phyloP scores from a whole-genome alignment of 23 tunicate species.

The Trididemnum miniatum region DNA sequence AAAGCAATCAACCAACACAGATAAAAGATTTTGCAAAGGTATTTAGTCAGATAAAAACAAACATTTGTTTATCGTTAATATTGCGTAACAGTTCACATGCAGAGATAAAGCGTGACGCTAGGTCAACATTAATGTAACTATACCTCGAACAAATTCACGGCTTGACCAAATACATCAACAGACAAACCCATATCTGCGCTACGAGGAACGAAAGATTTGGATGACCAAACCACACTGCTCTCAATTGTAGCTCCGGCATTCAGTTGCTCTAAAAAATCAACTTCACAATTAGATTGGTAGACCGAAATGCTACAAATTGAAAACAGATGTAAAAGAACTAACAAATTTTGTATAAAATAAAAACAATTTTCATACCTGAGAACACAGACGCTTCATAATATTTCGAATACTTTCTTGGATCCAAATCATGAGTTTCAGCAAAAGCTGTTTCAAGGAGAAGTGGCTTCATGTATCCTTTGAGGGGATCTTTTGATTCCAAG shows the following conservation, averaged over 20 bases:
- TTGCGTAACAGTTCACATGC: neutral
- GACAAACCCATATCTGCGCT: slow-evolving; percentile 65
- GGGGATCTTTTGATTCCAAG: slow-evolving; percentile 74
- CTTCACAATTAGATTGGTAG: no score
- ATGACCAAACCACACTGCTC: slow-evolving; percentile 89
- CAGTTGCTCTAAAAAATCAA: slow-evolving; percentile 35
- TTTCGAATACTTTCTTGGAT: slow-evolving; percentile 88
- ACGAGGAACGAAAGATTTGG: slow-evolving; percentile 88
- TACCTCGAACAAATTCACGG: slow-evolving; percentile 93
- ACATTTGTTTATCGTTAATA: neutral
- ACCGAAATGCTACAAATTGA: no score
- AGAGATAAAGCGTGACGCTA: neutral
- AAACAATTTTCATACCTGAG: no score
- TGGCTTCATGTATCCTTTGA: slow-evolving; percentile 69
- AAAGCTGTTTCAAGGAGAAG: slow-evolving; percentile 57
- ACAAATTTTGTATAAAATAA: no score
- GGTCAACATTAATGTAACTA: neutral
- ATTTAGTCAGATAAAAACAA: neutral
- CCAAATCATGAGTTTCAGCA: slow-evolving; percentile 66
- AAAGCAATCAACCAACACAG: no score
- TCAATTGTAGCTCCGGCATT: slow-evolving; percentile 87
- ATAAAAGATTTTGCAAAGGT: neutral
- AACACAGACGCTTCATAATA: slow-evolving; percentile 79
- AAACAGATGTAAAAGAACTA: no score
- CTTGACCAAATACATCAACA: slow-evolving; percentile 84